Evolutionary conservation across 2,888 invertebrate genomes (phyloP).

Genomic region (Alitta virens): DNA sequence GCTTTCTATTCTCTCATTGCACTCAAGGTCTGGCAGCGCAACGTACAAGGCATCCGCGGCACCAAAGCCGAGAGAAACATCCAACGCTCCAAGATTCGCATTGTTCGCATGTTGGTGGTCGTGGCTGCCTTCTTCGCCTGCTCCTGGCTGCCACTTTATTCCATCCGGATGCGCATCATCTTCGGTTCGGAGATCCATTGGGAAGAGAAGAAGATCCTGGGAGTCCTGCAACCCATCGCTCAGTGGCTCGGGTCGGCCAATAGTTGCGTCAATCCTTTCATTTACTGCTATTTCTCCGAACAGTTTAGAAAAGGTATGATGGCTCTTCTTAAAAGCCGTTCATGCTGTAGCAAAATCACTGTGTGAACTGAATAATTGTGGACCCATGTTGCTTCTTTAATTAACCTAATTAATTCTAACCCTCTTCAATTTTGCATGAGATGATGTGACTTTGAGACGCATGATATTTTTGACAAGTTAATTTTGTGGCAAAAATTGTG

Average conservation of each 20-base stretch:
- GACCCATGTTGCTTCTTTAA: too few relatives aligned
- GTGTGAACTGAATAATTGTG: background rate
- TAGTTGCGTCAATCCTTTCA: constrained; percentile 90
- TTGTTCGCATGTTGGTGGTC: constrained; percentile 89
- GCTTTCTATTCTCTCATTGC: constrained; percentile 90
- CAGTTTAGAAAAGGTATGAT: constrained; percentile 25
- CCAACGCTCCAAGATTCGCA: constrained; percentile 87
- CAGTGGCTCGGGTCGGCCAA: constrained; percentile 93
- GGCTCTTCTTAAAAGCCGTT: constrained; percentile 15
- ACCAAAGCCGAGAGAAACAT: constrained; percentile 39
- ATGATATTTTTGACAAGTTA: too few relatives aligned
- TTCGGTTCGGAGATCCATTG: constrained; percentile 63
- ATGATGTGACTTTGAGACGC: too few relatives aligned
- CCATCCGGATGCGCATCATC: constrained; percentile 83
- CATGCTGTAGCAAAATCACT: constrained; percentile 14
- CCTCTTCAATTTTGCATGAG: too few relatives aligned
- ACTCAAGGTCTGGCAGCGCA: constrained; percentile 83
- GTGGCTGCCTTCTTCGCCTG: constrained; percentile 90
- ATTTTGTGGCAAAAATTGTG: too few relatives aligned
- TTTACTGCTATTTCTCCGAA: constrained; percentile 80
- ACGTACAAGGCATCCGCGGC: constrained; percentile 84
- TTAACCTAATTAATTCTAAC: too few relatives aligned
- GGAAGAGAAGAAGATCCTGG: constrained; percentile 12
- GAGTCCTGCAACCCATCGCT: constrained; percentile 74
- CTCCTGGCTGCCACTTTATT: constrained; percentile 89